Conservation (phyloP, 2,113 vertebrate genomes). For the Bothrops jararaca region DNA sequence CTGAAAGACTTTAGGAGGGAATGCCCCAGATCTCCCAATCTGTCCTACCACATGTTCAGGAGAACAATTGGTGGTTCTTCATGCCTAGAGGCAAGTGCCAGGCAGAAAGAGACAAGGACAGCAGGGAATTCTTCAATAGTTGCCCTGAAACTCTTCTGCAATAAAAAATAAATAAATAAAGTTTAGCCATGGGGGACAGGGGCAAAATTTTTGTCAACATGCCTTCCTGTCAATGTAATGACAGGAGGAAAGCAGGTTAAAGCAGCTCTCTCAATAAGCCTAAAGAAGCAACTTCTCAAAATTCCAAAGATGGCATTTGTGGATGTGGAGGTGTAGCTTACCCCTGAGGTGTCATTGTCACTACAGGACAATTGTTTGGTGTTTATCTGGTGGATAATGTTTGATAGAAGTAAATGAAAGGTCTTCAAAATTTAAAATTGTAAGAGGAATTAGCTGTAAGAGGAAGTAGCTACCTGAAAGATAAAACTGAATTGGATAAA, state of each 20-base stretch:
- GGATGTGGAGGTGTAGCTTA: background rate
- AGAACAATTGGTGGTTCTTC: background rate
- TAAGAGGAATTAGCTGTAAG: too few relatives aligned
- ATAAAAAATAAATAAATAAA: background rate
- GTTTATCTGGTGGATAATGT: background rate
- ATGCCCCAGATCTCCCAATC: background rate
- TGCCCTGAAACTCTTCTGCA: background rate
- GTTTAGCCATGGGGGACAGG: background rate
- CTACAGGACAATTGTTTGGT: background rate
- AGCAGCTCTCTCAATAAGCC: background rate
- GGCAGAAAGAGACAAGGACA: background rate
- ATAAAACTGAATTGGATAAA: too few relatives aligned
- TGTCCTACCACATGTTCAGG: background rate
- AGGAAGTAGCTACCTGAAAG: too few relatives aligned
- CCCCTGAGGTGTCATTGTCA: background rate
- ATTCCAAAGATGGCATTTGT: background rate
- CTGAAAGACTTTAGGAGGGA: background rate
- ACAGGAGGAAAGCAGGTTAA: background rate
- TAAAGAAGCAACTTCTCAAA: conserved; percentile 1
- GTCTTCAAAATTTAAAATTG: too few relatives aligned
- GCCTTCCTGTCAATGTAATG: background rate
- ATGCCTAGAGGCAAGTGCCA: background rate
- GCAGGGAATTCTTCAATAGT: background rate
- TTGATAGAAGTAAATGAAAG: too few relatives aligned
- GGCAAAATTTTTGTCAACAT: background rate